Percentiles rank a stretch among this genome's conserved stretches.
Conservation (phyloP, 2,797 vertebrate genomes). For the Rousettus madagascariensis region DNA sequence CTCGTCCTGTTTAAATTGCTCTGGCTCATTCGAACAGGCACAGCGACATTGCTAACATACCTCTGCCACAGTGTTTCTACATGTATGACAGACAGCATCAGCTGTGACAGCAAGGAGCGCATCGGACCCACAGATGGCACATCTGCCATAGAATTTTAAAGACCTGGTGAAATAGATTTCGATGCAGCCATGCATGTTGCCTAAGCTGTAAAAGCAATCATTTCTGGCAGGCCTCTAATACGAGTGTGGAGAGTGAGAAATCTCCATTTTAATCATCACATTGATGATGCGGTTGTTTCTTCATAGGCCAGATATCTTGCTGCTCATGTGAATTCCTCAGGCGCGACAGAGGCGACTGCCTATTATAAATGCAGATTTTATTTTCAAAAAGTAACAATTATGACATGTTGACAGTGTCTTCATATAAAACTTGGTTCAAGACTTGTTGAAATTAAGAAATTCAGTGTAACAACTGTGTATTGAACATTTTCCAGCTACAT, state of each 20-base stretch:
- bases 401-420: background rate
- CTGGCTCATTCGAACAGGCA: background rate
- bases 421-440: background rate
- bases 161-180: background rate
- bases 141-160: background rate
- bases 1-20: background rate
- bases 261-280: background rate
- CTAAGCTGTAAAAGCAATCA: background rate
- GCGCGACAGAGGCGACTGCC: background rate
- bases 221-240: background rate
- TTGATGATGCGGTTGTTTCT: background rate
- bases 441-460: constrained; percentile 22
- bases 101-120: background rate
- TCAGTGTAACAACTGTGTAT: background rate
- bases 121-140: accelerated
- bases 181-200: background rate
- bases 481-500: background rate
- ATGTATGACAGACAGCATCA: background rate
- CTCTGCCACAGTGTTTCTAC: background rate
- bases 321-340: background rate
- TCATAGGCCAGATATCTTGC: background rate
- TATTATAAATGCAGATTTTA: background rate
- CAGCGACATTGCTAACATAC: background rate
- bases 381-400: background rate
- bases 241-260: background rate